Percentiles rank a stretch among this genome's conserved stretches.
phyloP scores from a whole-genome alignment of 2,888 invertebrate species.

The Leucophora obtusa region DNA sequence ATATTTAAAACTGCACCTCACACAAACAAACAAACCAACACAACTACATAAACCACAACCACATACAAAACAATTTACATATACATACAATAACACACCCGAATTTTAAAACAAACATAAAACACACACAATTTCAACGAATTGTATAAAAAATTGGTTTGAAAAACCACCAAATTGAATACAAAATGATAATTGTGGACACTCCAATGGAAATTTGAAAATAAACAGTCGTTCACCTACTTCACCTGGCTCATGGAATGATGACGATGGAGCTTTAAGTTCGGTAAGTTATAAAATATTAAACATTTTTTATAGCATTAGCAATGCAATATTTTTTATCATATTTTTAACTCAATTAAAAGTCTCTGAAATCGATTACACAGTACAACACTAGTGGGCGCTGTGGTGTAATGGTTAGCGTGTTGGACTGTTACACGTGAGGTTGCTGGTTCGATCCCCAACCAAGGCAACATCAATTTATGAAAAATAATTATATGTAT shows the following conservation, averaged over 20 bases:
- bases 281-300: constrained; percentile 71
- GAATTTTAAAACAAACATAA: constrained; percentile 30
- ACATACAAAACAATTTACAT: constrained; percentile 6
- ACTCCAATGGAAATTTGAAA: constrained; percentile 24
- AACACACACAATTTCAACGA: constrained; percentile 34
- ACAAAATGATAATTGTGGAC: background rate
- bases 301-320: no score
- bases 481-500: no score
- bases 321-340: no score
- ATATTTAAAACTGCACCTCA: constrained; percentile 61
- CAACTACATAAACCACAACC: constrained; percentile 25
- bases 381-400: no score
- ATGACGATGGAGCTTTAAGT: constrained; percentile 77
- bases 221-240: constrained; percentile 76
- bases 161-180: constrained; percentile 16
- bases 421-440: no score
- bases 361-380: no score
- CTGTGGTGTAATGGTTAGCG: no score
- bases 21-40: constrained; percentile 49
- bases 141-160: constrained; percentile 14
- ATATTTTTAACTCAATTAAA: no score
- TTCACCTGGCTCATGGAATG: constrained; percentile 78
- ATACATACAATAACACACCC: constrained; percentile 28
- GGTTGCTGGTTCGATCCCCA: no score
- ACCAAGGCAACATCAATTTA: no score